A percentile compares a stretch with the other conserved stretches of the same genome.
These are phyloP conservation scores for Cheilosia pagana DNA, from an alignment of 2,888 invertebrate genomes.

Conservation along the genomic window DNA sequence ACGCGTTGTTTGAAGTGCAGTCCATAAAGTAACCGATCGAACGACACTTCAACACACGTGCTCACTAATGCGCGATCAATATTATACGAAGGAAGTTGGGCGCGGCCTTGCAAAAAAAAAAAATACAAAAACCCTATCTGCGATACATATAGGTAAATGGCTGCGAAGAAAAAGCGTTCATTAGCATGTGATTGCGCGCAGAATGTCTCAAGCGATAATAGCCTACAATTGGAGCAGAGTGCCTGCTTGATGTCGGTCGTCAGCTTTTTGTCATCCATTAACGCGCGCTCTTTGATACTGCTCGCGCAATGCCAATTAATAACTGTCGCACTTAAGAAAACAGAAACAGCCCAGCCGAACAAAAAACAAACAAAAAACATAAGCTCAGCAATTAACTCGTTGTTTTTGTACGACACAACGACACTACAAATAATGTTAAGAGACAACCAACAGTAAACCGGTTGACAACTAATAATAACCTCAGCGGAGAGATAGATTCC, in stretches of 20 bases:
- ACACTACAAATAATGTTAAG: background rate
- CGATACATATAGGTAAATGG: background rate
- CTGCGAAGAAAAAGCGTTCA: slow-evolving; percentile 31
- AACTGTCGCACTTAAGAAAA: slow-evolving; percentile 52
- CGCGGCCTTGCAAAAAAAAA: slow-evolving; percentile 56
- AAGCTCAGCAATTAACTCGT: slow-evolving; percentile 44
- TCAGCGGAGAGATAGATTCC: slow-evolving; percentile 44
- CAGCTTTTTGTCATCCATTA: slow-evolving; percentile 62
- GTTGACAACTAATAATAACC: slow-evolving; percentile 48
- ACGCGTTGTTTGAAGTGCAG: slow-evolving; percentile 36
- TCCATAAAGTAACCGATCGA: slow-evolving; percentile 44
- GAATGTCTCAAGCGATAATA: slow-evolving; percentile 58
- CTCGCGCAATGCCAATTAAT: slow-evolving; percentile 56
- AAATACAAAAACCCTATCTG: slow-evolving; percentile 3
- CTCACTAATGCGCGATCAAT: slow-evolving; percentile 35
- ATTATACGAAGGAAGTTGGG: slow-evolving; percentile 54
- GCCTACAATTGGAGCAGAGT: slow-evolving; percentile 50
- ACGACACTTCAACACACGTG: slow-evolving; percentile 42
- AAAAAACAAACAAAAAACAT: background rate
- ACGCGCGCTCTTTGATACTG: slow-evolving; percentile 60
- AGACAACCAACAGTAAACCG: slow-evolving; percentile 48
- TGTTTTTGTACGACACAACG: background rate
- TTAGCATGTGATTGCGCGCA: slow-evolving; percentile 64
- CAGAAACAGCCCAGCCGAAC: slow-evolving; percentile 4
- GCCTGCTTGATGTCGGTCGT: slow-evolving; percentile 36